Base-by-base conservation (phyloP, 2,888 invertebrate genomes). In the Apamea epomidion region DNA sequence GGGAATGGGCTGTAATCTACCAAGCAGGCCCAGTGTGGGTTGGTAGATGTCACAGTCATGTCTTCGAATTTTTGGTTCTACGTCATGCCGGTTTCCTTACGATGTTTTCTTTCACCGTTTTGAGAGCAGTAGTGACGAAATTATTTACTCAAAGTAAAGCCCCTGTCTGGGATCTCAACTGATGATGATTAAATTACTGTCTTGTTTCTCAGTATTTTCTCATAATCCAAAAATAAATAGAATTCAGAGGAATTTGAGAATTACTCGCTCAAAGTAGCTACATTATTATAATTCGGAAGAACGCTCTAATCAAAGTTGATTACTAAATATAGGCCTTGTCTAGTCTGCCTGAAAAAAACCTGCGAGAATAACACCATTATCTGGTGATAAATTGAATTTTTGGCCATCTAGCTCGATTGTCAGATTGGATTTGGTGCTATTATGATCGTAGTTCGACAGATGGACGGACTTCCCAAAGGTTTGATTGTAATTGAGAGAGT, bases 301-400 rank as follows among this genome's bases (percentile, higher is more conserved):
- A 67, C 60, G 7, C 10, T 32, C 25, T 65, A 42, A 81, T 67
- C 3, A 67, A 67, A 54, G 32, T 37, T 45, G 32, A 68, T 78
- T 62, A 68, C 67, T 45, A 18, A 72, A 37, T n/a, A 8, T 32
- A 54, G 48, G n/a, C 48, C 25, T 73, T 68, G 21, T 73, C 29
- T 84, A 62, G 58, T 51, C 25, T 60, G 12, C 54, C 14, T 18
- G 8, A 62, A 60, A 1, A 32, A 70, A 70, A 74, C 12, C 74
- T 45, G n/a, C 6, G n/a, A 58, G 14, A 70, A 74, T 62, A 85
- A 74, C 37, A 74, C 18, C 10, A 51, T 70, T 60, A 65, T 60
- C 18, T 60, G 21, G 29, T 71, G 37, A 80, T 18, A 62, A 71
- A 83, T 80, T 74, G 25, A 80, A 85, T 80, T 21, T 54, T 81